These are phyloP conservation scores for Pipa parva DNA, from an alignment of 2,113 vertebrate species.

Conservation along the genomic window DNA sequence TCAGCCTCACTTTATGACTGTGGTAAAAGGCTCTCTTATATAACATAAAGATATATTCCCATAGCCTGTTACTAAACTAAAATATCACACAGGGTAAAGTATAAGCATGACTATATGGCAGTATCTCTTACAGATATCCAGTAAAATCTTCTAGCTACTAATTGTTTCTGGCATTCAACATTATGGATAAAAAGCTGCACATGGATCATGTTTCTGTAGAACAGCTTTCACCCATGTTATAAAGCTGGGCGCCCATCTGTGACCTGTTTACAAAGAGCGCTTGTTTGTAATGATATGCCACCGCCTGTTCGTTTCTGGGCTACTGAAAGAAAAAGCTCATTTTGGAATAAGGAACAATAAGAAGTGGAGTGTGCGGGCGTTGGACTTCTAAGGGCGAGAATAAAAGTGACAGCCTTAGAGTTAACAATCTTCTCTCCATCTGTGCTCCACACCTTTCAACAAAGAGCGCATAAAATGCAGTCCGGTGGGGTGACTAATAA, in stretches of 20 bases:
- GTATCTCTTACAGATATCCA: too few species aligned
- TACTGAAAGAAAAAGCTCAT: slow-evolving; percentile 12
- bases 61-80: too few species aligned
- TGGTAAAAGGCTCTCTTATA: too few species aligned
- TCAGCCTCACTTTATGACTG: too few species aligned
- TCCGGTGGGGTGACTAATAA: slow-evolving; percentile 47
- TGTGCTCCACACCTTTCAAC: slow-evolving; percentile 42
- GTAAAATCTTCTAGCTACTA: too few species aligned
- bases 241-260: not conserved
- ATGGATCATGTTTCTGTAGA: too few species aligned
- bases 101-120: too few species aligned
- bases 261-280: not conserved
- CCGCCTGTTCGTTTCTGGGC: slow-evolving; percentile 39
- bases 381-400: slow-evolving; percentile 37
- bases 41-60: too few species aligned
- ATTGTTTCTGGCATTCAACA: too few species aligned
- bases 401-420: slow-evolving; percentile 35
- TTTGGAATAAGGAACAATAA: slow-evolving; percentile 39
- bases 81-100: too few species aligned
- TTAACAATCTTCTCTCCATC: slow-evolving; percentile 47
- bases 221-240: not conserved
- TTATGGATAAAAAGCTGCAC: too few species aligned
- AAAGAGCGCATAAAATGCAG: slow-evolving; percentile 46
- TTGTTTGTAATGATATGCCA: slow-evolving; percentile 24
- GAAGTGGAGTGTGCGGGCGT: slow-evolving; percentile 35